These are phyloP conservation scores for Chrysolina oricalcia DNA, from an alignment of 2,888 invertebrate genomes.

Conservation along the genomic window DNA sequence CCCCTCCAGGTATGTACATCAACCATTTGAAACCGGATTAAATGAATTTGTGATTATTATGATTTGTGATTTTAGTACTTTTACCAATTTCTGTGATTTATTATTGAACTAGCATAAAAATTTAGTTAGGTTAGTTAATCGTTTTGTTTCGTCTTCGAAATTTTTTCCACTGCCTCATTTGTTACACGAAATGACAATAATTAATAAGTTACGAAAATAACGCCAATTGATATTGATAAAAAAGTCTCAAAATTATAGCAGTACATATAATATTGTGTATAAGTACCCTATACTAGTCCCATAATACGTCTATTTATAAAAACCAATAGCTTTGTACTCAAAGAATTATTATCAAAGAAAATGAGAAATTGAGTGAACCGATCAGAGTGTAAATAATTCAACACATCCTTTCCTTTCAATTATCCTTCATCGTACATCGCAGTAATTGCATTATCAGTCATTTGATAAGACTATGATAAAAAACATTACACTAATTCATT, in stretches of 20 bases:
- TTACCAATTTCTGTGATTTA: slow-evolving; percentile 55
- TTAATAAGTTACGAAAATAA: slow-evolving; percentile 48
- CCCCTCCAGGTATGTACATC: slow-evolving; percentile 19
- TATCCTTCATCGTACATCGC: too few relatives aligned
- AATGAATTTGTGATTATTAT: slow-evolving; percentile 36
- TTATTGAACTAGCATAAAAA: slow-evolving; percentile 42
- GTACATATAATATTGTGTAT: slow-evolving; percentile 6
- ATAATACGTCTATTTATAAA: slow-evolving; percentile 51
- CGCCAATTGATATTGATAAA: slow-evolving; percentile 32
- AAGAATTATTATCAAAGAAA: slow-evolving; percentile 37
- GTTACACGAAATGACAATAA: slow-evolving; percentile 51
- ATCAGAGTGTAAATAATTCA: slow-evolving; percentile 19
- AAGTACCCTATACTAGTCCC: slow-evolving; percentile 47
- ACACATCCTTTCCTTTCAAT: neutral
- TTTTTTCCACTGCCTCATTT: slow-evolving; percentile 53
- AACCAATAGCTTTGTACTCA: slow-evolving; percentile 48
- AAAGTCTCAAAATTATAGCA: slow-evolving; percentile 28
- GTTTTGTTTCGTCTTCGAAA: slow-evolving; percentile 29
- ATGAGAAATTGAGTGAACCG: slow-evolving; percentile 43
- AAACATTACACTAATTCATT: too few relatives aligned
- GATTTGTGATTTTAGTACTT: slow-evolving; percentile 48
- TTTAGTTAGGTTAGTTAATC: slow-evolving; percentile 41
- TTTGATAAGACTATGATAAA: too few relatives aligned
- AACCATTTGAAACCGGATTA: neutral
- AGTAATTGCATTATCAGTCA: too few relatives aligned